Evolutionary conservation across 2,113 vertebrate genomes (phyloP).

Genomic region (Chitala chitala): DNA sequence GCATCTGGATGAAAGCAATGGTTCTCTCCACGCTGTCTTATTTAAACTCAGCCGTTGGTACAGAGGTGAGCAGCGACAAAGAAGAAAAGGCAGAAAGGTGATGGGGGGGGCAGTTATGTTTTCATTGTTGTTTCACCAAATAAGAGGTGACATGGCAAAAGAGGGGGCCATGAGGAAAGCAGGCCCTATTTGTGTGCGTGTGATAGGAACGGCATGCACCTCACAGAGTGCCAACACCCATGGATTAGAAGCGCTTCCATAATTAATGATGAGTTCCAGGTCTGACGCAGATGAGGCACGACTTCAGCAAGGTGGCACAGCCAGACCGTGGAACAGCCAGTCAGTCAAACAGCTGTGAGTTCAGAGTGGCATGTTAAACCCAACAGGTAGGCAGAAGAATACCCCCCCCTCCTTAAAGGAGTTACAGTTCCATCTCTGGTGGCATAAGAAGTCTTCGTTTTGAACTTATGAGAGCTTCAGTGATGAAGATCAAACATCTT

Average conservation of each 20-base stretch:
- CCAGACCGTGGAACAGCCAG: slow-evolving; percentile 67
- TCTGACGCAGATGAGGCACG: slow-evolving; percentile 69
- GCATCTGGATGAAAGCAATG: neutral
- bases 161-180: slow-evolving; percentile 63
- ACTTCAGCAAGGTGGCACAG: slow-evolving; percentile 70
- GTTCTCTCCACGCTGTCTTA: slow-evolving; percentile 31
- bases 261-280: slow-evolving; percentile 80
- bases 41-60: slow-evolving; percentile 70
- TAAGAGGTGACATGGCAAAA: slow-evolving; percentile 79
- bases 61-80: slow-evolving; percentile 47
- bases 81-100: slow-evolving; percentile 50
- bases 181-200: slow-evolving; percentile 57
- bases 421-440: neutral
- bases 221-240: slow-evolving; percentile 69
- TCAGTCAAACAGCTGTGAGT: slow-evolving; percentile 66
- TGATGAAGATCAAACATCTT: neutral
- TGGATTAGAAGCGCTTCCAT: slow-evolving; percentile 76
- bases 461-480: neutral
- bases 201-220: slow-evolving; percentile 61
- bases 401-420: slow-evolving; percentile 70
- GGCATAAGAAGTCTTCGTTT: neutral
- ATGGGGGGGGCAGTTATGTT: slow-evolving; percentile 68
- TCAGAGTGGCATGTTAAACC: slow-evolving; percentile 68
- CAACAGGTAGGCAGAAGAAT: slow-evolving; percentile 66
- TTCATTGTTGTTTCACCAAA: slow-evolving; percentile 82